phyloP scores from a whole-genome alignment of 1,140 invertebrate species.

The Drosophila pseudoananassae region DNA sequence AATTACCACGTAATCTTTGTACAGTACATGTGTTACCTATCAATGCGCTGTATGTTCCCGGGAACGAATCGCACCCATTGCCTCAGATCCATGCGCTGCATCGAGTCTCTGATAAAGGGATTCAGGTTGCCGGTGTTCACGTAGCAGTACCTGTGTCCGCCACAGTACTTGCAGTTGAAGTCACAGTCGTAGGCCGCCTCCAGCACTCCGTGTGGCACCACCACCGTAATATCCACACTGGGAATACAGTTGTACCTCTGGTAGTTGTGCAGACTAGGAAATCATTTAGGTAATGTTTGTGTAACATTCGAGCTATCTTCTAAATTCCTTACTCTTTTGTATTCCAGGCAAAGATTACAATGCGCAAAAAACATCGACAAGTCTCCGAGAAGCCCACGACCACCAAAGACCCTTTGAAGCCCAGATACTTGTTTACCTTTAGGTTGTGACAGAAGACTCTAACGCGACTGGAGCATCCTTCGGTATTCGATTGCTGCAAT shows the following conservation, averaged over 20 bases:
- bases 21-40: conserved; percentile 32
- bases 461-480: conserved; percentile 11
- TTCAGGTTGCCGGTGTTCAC: conserved; percentile 22
- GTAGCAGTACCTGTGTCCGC: conserved; percentile 21
- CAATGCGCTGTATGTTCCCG: conserved; percentile 33
- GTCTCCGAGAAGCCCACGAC: conserved; percentile 51
- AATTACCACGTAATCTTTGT: not conserved
- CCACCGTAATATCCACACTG: conserved; percentile 52
- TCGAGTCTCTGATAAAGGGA: conserved; percentile 55
- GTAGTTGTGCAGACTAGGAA: conserved; percentile 25
- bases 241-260: conserved; percentile 52
- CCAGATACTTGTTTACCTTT: conserved; percentile 34
- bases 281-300: not conserved
- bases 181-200: conserved; percentile 56
- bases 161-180: conserved; percentile 32
- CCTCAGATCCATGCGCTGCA: conserved; percentile 55
- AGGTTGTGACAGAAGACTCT: conserved; percentile 57
- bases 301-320: not conserved
- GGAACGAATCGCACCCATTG: conserved; percentile 60
- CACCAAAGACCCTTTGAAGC: conserved; percentile 24
- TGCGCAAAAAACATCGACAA: conserved; percentile 46
- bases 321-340: conserved; percentile 43
- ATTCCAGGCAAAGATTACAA: conserved; percentile 61
- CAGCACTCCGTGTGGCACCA: conserved; percentile 41
- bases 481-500: too few species aligned